Percentiles rank a stretch among this genome's conserved stretches.
phyloP scores from a whole-genome alignment of 2,888 invertebrate species.

The Physocephala rufipes region DNA sequence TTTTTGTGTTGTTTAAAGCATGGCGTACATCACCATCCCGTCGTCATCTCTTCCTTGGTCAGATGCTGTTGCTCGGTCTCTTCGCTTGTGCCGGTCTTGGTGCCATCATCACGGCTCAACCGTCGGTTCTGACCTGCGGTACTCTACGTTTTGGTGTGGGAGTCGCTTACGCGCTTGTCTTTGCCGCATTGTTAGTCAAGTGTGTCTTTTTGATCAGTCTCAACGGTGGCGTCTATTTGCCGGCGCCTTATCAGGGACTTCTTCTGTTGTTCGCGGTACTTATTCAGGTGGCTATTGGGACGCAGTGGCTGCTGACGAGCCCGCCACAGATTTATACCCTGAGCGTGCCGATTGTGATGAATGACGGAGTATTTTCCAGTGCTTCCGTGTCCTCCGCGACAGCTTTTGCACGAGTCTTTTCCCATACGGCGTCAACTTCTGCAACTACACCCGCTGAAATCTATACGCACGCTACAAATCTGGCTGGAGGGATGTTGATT shows the following conservation, averaged over 20 bases:
- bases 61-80: conserved; percentile 84
- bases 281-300: conserved; percentile 86
- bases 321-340: conserved; percentile 73
- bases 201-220: conserved; percentile 92
- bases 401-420: conserved; percentile 45
- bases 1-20: conserved; percentile 87
- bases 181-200: conserved; percentile 91
- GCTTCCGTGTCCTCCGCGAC: conserved; percentile 45
- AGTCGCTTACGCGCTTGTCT: conserved; percentile 84
- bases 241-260: conserved; percentile 90
- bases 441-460: conserved; percentile 54
- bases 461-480: conserved; percentile 55
- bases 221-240: conserved; percentile 90
- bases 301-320: conserved; percentile 84
- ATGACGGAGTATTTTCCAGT: conserved; percentile 51
- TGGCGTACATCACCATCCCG: conserved; percentile 84
- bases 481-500: conserved; percentile 61
- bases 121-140: conserved; percentile 82
- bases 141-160: conserved; percentile 85
- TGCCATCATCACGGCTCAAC: conserved; percentile 80
- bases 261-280: conserved; percentile 89
- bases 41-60: conserved; percentile 86
- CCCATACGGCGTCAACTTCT: conserved; percentile 43
- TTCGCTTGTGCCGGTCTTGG: conserved; percentile 84
- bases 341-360: conserved; percentile 61